These are phyloP conservation scores for Macrotis lagotis DNA, from an alignment of 2,113 vertebrate genomes.

Conservation along the genomic window DNA sequence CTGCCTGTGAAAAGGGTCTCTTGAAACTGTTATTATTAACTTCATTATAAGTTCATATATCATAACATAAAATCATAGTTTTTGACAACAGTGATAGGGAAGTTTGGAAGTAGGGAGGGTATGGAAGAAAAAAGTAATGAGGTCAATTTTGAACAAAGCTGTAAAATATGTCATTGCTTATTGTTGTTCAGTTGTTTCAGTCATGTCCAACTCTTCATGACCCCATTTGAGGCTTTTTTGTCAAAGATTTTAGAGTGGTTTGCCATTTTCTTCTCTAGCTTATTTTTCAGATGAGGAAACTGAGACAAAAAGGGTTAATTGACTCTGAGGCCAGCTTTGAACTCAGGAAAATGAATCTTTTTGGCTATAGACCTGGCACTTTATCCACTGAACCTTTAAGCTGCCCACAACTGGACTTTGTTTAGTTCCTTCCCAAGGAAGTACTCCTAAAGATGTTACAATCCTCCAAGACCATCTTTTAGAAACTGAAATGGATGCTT, in stretches of 20 bases:
- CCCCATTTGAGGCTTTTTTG: too few species aligned
- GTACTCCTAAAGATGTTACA: neutral
- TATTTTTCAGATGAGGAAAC: neutral
- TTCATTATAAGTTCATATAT: too few species aligned
- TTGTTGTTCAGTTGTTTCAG: too few species aligned
- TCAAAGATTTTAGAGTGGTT: too few species aligned
- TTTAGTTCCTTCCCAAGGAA: neutral
- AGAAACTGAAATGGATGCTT: neutral
- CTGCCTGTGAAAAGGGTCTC: too few species aligned
- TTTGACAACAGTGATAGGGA: neutral
- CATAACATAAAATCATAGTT: too few species aligned
- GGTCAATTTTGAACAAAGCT: neutral
- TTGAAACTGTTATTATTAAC: too few species aligned
- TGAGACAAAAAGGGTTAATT: neutral
- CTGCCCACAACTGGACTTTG: neutral
- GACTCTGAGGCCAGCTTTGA: neutral
- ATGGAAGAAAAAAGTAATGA: neutral
- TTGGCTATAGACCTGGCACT: too few species aligned
- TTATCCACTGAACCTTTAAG: too few species aligned
- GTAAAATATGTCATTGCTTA: neutral
- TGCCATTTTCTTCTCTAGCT: neutral
- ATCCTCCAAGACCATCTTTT: neutral
- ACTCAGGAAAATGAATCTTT: neutral
- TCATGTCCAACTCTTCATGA: too few species aligned
- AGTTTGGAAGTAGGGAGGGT: neutral